Evolutionary conservation across 2,797 vertebrate species (phyloP).

Genomic region (Glyptemys insculpta): DNA sequence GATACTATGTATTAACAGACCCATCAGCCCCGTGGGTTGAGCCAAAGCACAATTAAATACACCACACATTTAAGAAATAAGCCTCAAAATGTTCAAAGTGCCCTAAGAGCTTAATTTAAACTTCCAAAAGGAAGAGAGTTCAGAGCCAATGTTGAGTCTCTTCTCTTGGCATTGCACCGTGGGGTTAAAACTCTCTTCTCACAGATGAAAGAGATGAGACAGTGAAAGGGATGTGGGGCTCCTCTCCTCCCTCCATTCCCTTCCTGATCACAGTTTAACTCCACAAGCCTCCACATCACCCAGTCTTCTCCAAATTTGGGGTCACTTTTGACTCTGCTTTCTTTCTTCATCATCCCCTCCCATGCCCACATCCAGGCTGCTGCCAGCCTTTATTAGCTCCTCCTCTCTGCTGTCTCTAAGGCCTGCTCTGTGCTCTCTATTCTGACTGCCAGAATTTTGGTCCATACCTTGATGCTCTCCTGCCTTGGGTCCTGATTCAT

Average conservation of each 20-base stretch:
- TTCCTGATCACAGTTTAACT: neutral
- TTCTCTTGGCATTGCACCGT: too few species aligned
- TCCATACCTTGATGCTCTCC: neutral
- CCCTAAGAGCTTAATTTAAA: neutral
- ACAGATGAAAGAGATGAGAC: neutral
- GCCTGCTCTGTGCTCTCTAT: neutral
- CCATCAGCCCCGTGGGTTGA: neutral
- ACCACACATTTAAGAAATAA: neutral
- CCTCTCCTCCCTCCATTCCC: neutral
- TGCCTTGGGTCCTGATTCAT: neutral
- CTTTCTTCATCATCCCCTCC: neutral
- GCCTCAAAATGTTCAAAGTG: neutral
- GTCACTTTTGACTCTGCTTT: neutral
- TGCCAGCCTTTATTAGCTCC: neutral
- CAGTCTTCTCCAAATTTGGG: neutral
- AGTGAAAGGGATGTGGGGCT: neutral
- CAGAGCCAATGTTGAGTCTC: neutral
- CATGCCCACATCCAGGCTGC: neutral
- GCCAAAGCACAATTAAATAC: neutral
- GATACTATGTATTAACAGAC: neutral
- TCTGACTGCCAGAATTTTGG: neutral
- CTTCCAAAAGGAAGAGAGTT: neutral
- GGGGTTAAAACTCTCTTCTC: neutral
- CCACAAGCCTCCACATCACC: neutral
- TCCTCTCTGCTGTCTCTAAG: neutral